These are phyloP conservation scores for Macroramphosus scolopax DNA, from an alignment of 2,797 vertebrate genomes.

Conservation along the genomic window DNA sequence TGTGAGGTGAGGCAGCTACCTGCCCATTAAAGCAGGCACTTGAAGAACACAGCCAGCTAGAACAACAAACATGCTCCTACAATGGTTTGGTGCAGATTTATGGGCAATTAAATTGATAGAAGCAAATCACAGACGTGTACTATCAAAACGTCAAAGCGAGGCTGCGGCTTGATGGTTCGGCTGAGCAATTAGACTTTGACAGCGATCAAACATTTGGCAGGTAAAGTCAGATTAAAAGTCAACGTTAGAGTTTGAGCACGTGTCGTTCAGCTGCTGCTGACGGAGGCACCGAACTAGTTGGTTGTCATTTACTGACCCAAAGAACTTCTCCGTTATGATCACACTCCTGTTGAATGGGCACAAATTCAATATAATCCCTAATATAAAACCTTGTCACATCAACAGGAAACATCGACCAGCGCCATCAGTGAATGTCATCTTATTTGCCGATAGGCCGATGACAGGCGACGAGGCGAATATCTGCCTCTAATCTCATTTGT, in stretches of 20 bases:
- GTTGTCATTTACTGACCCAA: no score
- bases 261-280: constrained; percentile 9
- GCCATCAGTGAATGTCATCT: no score
- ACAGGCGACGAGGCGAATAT: no score
- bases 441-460: no score
- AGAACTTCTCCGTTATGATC: no score
- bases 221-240: constrained; percentile 7
- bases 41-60: neutral
- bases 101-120: neutral
- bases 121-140: constrained; percentile 1
- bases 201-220: constrained; percentile 1
- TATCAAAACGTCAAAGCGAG: neutral
- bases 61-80: neutral
- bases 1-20: no score
- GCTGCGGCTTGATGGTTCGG: neutral
- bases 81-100: neutral
- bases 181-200: neutral
- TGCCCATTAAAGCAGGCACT: neutral
- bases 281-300: no score
- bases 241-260: constrained; percentile 5
- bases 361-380: no score
- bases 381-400: no score
- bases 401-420: no score
- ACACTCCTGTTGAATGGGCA: no score
- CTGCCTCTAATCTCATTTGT: neutral